Evolutionary conservation across 2,888 invertebrate species (phyloP).

Genomic region (Hirtodrosophila cameraria): DNA sequence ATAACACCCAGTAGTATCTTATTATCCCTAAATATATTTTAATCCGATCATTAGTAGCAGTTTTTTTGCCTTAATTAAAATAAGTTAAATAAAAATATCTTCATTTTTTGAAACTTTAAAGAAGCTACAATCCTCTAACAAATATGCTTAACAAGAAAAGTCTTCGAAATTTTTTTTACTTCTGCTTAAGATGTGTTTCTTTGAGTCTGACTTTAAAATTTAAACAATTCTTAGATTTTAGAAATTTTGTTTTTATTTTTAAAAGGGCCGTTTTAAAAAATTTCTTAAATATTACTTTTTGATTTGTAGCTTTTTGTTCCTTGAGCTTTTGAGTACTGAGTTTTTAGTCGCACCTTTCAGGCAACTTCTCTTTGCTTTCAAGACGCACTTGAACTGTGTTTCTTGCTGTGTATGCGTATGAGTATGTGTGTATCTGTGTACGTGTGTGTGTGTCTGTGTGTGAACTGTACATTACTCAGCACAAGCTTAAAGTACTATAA

Average conservation of each 20-base stretch:
- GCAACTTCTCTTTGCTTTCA: slow-evolving; percentile 3
- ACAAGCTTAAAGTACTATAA: slow-evolving; percentile 73
- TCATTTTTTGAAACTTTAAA: no score
- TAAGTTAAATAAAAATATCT: no score
- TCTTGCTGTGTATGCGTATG: neutral
- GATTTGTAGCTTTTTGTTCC: neutral
- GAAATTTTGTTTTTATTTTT: slow-evolving; percentile 2
- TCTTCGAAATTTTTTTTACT: no score
- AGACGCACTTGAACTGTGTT: slow-evolving; percentile 30
- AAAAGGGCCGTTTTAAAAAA: neutral
- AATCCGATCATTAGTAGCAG: no score
- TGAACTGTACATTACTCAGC: slow-evolving; percentile 52
- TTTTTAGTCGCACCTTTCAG: slow-evolving; percentile 13
- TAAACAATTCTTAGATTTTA: no score
- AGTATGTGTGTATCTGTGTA: neutral
- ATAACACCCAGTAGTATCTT: no score
- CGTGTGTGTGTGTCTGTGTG: slow-evolving; percentile 12
- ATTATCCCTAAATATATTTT: no score
- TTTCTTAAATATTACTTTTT: slow-evolving; percentile 1
- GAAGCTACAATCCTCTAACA: no score
- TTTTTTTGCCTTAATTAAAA: no score
- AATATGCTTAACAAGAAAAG: no score
- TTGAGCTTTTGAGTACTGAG: neutral
- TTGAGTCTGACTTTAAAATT: no score
- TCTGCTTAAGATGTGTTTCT: no score